phyloP scores from a whole-genome alignment of 2,113 vertebrate species.

The Strix aluco region DNA sequence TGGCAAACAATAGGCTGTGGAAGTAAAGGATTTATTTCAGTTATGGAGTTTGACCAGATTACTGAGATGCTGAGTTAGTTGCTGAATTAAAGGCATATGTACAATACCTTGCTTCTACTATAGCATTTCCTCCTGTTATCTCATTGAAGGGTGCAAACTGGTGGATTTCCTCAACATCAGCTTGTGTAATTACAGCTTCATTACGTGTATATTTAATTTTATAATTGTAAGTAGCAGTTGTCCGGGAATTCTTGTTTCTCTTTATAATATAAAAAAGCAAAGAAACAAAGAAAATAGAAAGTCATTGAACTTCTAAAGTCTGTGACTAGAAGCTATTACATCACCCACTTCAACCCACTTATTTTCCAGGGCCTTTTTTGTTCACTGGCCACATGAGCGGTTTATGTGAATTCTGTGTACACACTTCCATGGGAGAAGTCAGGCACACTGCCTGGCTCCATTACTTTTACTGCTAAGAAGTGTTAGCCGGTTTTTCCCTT shows the following conservation, averaged over 20 bases:
- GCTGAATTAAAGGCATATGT: neutral
- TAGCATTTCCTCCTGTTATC: conserved; percentile 49
- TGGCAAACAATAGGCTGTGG: neutral
- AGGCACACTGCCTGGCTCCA: neutral
- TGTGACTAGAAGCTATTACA: neutral
- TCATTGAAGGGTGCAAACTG: conserved; percentile 68
- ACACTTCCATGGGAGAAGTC: neutral
- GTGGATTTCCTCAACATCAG: conserved; percentile 59
- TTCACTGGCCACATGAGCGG: neutral
- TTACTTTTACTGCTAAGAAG: neutral
- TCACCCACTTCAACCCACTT: neutral
- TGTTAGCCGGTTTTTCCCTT: neutral
- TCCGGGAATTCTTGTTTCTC: conserved; percentile 65
- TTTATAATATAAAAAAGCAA: neutral
- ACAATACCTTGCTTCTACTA: conserved; percentile 66
- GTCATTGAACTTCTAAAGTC: neutral
- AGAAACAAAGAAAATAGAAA: neutral
- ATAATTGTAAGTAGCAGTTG: conserved; percentile 61
- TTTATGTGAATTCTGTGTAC: neutral
- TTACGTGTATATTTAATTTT: conserved; percentile 46
- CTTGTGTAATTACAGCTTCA: conserved; percentile 56
- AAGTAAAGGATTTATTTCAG: conserved; percentile 22
- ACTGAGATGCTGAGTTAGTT: neutral
- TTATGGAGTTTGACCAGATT: neutral
- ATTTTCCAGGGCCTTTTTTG: neutral